phyloP scores from a whole-genome alignment of 2,888 invertebrate genomes.

The Eristalinus aeneus region DNA sequence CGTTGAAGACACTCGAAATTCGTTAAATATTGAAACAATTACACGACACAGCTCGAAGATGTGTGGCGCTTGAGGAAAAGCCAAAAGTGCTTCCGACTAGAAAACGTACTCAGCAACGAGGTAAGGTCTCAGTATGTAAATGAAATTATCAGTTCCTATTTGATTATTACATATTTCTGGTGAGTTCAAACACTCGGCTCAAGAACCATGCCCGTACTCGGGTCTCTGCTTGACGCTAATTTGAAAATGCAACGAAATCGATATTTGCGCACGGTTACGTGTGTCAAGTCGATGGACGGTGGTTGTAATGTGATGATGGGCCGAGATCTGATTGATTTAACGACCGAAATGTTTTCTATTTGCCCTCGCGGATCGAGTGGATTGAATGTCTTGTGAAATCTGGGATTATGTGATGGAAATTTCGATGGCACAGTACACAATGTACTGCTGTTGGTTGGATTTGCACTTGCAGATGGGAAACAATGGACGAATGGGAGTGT shows the following conservation, averaged over 20 bases:
- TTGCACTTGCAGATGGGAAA: not conserved
- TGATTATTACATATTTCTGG: constrained; percentile 14
- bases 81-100: constrained; percentile 1
- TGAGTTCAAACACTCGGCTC: not conserved
- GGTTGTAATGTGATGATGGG: not conserved
- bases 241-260: not conserved
- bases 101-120: not conserved
- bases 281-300: not conserved
- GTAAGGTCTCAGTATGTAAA: constrained; percentile 38
- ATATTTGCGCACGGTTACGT: not conserved
- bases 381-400: not conserved
- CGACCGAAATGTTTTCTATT: not conserved
- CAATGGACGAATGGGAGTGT: not conserved
- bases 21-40: constrained; percentile 20
- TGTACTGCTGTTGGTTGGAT: too few species aligned
- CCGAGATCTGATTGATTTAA: not conserved
- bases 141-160: constrained; percentile 29
- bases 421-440: not conserved
- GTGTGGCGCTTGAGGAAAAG: not conserved
- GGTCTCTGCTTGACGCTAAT: not conserved
- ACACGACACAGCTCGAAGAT: not conserved
- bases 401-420: not conserved
- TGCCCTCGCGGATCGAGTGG: constrained; percentile 1
- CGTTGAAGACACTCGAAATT: constrained; percentile 12
- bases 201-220: not conserved